These are phyloP conservation scores for Diorhabda carinulata DNA, from an alignment of 1,140 invertebrate species.

Conservation along the genomic window DNA sequence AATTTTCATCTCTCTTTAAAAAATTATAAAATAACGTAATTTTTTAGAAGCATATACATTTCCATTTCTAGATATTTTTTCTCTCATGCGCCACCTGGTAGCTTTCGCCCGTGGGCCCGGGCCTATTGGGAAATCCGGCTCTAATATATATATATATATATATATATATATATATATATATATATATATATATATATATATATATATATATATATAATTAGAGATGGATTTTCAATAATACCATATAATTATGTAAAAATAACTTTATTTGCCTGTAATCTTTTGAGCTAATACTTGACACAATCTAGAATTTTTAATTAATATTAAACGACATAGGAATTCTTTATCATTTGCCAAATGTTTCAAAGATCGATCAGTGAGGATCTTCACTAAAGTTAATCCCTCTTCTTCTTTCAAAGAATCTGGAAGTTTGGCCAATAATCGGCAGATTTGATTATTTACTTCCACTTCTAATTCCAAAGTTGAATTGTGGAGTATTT, in stretches of 20 bases:
- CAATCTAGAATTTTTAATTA: constrained; percentile 35
- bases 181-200: neutral
- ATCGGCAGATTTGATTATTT: constrained; percentile 29
- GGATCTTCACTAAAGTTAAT: constrained; percentile 30
- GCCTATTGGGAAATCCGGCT: too few relatives aligned
- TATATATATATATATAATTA: neutral
- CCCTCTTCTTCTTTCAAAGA: constrained; percentile 35
- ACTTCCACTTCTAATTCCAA: constrained; percentile 20
- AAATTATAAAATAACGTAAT: too few relatives aligned
- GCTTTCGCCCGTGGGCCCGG: too few relatives aligned
- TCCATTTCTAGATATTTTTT: too few relatives aligned
- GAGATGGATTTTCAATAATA: neutral
- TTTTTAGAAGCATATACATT: too few relatives aligned
- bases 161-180: too few relatives aligned
- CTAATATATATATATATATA: too few relatives aligned
- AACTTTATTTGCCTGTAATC: constrained; percentile 22
- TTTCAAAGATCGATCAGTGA: constrained; percentile 32
- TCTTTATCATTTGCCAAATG: constrained; percentile 34
- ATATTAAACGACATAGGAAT: constrained; percentile 32
- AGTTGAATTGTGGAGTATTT: constrained; percentile 13
- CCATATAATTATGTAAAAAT: neutral
- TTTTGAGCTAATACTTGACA: constrained; percentile 39
- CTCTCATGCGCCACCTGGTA: too few relatives aligned
- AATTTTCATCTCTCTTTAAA: too few relatives aligned
- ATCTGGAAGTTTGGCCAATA: constrained; percentile 36